phyloP scores from a whole-genome alignment of 2,888 invertebrate species.

The Epinotia demarniana region DNA sequence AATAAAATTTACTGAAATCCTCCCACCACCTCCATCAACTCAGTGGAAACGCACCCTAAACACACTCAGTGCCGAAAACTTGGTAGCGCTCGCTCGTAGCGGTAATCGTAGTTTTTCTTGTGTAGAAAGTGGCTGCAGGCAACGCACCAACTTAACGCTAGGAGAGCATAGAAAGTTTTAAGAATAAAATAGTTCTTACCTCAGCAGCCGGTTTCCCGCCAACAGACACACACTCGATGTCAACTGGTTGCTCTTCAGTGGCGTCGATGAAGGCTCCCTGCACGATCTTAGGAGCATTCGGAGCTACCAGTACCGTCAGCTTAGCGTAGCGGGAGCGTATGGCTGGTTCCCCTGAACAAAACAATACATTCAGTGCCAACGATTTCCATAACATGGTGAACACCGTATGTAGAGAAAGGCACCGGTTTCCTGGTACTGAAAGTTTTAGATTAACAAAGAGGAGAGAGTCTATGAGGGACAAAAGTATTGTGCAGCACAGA shows the following conservation, averaged over 20 bases:
- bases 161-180: not conserved
- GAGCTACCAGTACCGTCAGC: slow-evolving; percentile 92
- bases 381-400: no score
- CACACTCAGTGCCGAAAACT: no score
- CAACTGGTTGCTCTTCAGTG: slow-evolving; percentile 92
- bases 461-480: not conserved
- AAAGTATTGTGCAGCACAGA: no score
- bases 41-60: no score
- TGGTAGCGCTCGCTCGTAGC: no score
- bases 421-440: no score
- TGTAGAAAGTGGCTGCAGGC: no score
- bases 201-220: slow-evolving; percentile 95
- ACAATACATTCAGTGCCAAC: not conserved
- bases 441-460: not conserved
- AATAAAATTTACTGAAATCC: no score
- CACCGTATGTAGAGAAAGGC: no score
- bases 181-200: slow-evolving; percentile 64
- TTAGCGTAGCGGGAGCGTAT: slow-evolving; percentile 91
- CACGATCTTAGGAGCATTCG: slow-evolving; percentile 91
- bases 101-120: no score
- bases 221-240: slow-evolving; percentile 92
- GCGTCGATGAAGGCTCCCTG: slow-evolving; percentile 91
- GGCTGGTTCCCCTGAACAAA: slow-evolving; percentile 84
- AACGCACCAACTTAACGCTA: no score
- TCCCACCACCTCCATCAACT: no score